Conservation (phyloP, 1,140 invertebrate species). For the Battus philenor region DNA sequence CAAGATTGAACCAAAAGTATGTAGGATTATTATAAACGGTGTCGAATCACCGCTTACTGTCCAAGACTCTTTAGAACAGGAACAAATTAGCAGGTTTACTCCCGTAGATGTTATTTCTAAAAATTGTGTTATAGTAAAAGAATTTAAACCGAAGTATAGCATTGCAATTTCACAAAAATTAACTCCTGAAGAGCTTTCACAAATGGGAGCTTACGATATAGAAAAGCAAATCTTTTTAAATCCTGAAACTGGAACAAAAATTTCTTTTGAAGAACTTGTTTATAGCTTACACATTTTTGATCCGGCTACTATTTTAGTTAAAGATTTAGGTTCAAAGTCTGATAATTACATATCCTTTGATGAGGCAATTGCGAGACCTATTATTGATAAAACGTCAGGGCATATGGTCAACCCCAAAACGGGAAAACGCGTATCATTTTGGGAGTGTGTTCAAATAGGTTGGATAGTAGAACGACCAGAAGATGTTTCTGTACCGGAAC, state of each 20-base stretch:
- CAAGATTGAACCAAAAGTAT: slow-evolving; percentile 84
- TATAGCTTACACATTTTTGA: slow-evolving; percentile 85
- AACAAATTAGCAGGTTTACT: slow-evolving; percentile 81
- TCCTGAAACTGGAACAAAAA: slow-evolving; percentile 83
- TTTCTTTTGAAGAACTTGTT: slow-evolving; percentile 88
- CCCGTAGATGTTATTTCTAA: slow-evolving; percentile 77
- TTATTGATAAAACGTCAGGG: slow-evolving; percentile 86
- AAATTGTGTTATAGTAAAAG: slow-evolving; percentile 60
- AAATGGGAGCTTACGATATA: slow-evolving; percentile 85
- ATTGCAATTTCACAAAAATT: slow-evolving; percentile 76
- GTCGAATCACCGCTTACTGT: slow-evolving; percentile 78
- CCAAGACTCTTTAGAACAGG: slow-evolving; percentile 79
- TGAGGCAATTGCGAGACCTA: slow-evolving; percentile 83
- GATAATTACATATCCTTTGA: slow-evolving; percentile 83
- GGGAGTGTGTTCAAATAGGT: slow-evolving; percentile 86
- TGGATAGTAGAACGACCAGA: slow-evolving; percentile 81
- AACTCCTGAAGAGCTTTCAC: slow-evolving; percentile 81
- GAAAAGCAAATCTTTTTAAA: slow-evolving; percentile 86
- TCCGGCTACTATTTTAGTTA: slow-evolving; percentile 85
- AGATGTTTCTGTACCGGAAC: slow-evolving; percentile 61
- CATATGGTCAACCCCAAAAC: slow-evolving; percentile 90
- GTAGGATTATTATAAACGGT: slow-evolving; percentile 78
- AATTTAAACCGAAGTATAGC: slow-evolving; percentile 49
- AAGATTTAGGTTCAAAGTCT: slow-evolving; percentile 82
- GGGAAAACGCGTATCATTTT: slow-evolving; percentile 87